A percentile compares a stretch with the other conserved stretches of the same genome.
phyloP scores from a whole-genome alignment of 2,888 invertebrate species.

The Melanostoma mellinum region DNA sequence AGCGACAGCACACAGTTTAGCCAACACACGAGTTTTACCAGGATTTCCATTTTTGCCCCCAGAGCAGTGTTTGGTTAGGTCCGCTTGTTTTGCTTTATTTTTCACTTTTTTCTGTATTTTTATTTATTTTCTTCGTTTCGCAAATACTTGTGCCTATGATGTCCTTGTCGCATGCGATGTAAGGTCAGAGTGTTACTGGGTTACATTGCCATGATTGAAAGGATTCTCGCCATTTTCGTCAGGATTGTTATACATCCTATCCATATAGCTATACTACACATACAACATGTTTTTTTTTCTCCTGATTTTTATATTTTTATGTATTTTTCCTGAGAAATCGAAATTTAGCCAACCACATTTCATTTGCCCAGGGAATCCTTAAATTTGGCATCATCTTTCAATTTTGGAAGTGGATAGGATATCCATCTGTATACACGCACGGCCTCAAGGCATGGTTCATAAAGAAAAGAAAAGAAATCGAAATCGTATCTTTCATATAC shows the following conservation, averaged over 20 bases:
- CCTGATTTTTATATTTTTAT: constrained; percentile 8
- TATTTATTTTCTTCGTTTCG: constrained; percentile 15
- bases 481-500: constrained; percentile 59
- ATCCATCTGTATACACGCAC: constrained; percentile 7
- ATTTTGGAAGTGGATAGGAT: constrained; percentile 37
- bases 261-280: too few species aligned
- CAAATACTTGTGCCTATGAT: constrained; percentile 48
- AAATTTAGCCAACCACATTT: constrained; percentile 11
- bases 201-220: constrained; percentile 63
- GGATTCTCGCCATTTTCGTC: constrained; percentile 48
- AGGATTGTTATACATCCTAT: constrained; percentile 2
- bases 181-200: constrained; percentile 67
- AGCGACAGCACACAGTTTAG: constrained; percentile 64
- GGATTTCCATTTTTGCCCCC: constrained; percentile 11
- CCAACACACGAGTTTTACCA: constrained; percentile 30
- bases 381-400: constrained; percentile 64
- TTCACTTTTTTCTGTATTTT: constrained; percentile 13
- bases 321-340: constrained; percentile 36
- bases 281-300: background rate
- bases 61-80: constrained; percentile 55
- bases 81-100: constrained; percentile 54
- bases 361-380: constrained; percentile 40
- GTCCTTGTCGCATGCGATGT: constrained; percentile 64
- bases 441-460: constrained; percentile 41
- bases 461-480: constrained; percentile 52